Evolutionary conservation across 2,113 vertebrate genomes (phyloP).

Genomic region (Malurus melanocephalus): DNA sequence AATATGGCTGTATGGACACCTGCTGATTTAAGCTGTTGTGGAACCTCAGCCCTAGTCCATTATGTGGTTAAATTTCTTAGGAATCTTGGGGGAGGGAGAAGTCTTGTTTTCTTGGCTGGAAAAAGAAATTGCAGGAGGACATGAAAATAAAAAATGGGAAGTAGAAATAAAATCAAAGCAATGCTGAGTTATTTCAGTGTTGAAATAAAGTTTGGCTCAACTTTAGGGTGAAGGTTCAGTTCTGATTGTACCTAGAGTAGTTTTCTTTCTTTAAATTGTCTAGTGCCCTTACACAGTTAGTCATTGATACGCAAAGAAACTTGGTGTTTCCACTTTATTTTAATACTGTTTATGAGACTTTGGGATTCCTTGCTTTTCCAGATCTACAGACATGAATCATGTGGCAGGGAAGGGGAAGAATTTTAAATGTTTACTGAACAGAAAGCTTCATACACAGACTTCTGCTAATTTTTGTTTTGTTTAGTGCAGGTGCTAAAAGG

Average conservation of each 20-base stretch:
- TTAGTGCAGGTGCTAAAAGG: slow-evolving; percentile 43
- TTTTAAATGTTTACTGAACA: neutral
- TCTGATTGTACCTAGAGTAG: slow-evolving; percentile 28
- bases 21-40: neutral
- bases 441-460: neutral
- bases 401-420: neutral
- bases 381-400: neutral
- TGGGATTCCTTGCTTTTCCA: neutral
- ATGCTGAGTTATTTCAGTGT: neutral
- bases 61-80: neutral
- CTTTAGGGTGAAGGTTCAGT: slow-evolving; percentile 21
- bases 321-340: neutral
- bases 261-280: slow-evolving; percentile 11
- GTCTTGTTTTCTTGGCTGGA: slow-evolving; percentile 12
- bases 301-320: neutral
- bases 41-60: neutral
- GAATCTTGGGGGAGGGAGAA: neutral
- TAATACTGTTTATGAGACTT: neutral
- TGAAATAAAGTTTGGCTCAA: slow-evolving; percentile 3
- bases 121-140: neutral
- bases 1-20: neutral
- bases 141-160: slow-evolving; percentile 28
- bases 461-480: neutral
- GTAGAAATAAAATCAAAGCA: slow-evolving; percentile 17
- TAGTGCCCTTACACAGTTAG: neutral